Conservation (phyloP, 2,888 invertebrate species). For the Eupithecia subumbrata region DNA sequence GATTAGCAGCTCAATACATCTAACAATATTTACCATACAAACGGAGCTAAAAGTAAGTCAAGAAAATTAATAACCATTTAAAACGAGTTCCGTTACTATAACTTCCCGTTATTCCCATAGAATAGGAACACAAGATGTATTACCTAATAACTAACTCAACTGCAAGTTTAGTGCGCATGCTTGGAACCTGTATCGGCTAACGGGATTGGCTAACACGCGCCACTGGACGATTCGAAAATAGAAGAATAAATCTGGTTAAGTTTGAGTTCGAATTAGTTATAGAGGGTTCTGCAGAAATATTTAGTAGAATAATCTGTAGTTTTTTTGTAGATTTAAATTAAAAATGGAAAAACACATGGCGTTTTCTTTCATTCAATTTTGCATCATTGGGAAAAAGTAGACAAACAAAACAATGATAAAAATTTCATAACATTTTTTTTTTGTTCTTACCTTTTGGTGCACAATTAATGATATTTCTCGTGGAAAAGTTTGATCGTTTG, state of each 20-base stretch:
- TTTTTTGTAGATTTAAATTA: neutral
- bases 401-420: neutral
- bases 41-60: neutral
- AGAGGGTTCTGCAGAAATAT: neutral
- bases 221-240: conserved; percentile 50
- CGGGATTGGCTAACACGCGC: conserved; percentile 56
- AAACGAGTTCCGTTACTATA: neutral
- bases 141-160: conserved; percentile 22
- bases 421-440: no score
- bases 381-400: neutral
- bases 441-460: no score
- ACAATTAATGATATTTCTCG: no score
- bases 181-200: conserved; percentile 50
- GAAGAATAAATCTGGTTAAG: conserved; percentile 16
- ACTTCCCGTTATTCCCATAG: neutral
- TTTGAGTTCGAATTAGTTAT: neutral
- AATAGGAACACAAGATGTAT: conserved; percentile 5
- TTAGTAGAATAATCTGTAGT: neutral
- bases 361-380: neutral
- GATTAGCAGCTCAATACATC: no score
- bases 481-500: no score
- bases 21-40: neutral
- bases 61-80: neutral
- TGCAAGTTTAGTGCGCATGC: conserved; percentile 36
- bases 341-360: neutral